These are phyloP conservation scores for Thripadectes ignobilis DNA, from an alignment of 2,797 vertebrate genomes.

Conservation along the genomic window DNA sequence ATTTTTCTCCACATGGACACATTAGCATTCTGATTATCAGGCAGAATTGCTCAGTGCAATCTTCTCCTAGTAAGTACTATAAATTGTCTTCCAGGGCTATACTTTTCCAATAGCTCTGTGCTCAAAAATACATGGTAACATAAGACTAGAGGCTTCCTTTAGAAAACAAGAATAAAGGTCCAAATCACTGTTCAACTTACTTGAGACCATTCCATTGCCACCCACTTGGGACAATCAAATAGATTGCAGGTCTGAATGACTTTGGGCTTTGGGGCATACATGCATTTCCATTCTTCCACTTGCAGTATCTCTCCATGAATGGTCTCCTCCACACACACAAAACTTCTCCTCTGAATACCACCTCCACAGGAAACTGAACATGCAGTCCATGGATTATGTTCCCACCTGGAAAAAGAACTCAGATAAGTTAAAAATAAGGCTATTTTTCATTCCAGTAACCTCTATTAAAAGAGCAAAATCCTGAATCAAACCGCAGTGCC, in stretches of 20 bases:
- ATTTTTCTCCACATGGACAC: background rate
- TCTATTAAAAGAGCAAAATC: background rate
- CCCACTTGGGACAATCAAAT: slow-evolving; percentile 91
- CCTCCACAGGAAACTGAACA: slow-evolving; percentile 92
- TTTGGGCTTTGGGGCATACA: slow-evolving; percentile 86
- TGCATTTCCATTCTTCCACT: slow-evolving; percentile 94
- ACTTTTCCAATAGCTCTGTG: background rate
- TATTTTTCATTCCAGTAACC: background rate
- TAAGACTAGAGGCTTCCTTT: background rate
- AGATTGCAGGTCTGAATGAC: slow-evolving; percentile 87
- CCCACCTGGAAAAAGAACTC: slow-evolving; percentile 82
- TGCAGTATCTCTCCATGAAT: slow-evolving; percentile 85
- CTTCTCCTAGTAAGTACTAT: background rate
- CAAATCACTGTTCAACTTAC: slow-evolving; percentile 71
- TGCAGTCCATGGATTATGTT: slow-evolving; percentile 92
- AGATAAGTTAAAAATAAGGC: background rate
- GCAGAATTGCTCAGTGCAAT: background rate
- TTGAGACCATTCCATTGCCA: slow-evolving; percentile 96
- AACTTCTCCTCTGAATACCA: slow-evolving; percentile 87
- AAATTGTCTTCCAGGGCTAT: background rate
- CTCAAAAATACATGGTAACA: background rate
- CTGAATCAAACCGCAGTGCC: background rate
- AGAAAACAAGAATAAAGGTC: background rate
- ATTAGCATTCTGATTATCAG: background rate
- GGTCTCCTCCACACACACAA: slow-evolving; percentile 91